phyloP scores from a whole-genome alignment of 2,113 vertebrate species.

The Glaucidium brasilianum region DNA sequence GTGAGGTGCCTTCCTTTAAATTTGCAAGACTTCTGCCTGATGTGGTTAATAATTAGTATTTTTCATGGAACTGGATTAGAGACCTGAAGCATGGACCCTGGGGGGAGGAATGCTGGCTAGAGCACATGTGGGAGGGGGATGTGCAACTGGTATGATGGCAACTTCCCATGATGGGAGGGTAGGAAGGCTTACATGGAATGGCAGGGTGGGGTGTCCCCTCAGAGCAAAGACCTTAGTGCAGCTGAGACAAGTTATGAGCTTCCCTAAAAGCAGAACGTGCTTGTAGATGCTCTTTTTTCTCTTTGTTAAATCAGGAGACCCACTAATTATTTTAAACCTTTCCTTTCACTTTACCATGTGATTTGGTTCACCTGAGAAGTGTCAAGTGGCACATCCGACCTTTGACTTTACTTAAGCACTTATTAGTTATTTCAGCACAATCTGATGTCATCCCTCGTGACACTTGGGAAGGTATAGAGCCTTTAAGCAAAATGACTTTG shows the following conservation, averaged over 20 bases:
- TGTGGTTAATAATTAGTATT: background rate
- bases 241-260: background rate
- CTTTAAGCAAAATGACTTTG: background rate
- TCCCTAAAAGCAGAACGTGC: rapidly evolving
- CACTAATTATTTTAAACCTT: background rate
- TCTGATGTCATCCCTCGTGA: background rate
- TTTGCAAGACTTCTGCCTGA: background rate
- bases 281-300: background rate
- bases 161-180: rapidly evolving
- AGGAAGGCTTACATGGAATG: background rate
- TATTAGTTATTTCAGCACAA: background rate
- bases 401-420: background rate
- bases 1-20: background rate
- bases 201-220: background rate
- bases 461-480: background rate
- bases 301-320: background rate
- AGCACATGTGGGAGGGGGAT: rapidly evolving
- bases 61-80: background rate
- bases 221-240: background rate
- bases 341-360: background rate
- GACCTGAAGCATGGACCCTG: background rate
- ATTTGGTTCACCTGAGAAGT: background rate
- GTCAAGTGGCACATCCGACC: background rate
- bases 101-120: background rate
- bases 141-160: background rate